Evolutionary conservation across 2,797 vertebrate genomes (phyloP), one percentile per base, ranked within the genome.

Genomic region (Phyllotis vaccarum): DNA sequence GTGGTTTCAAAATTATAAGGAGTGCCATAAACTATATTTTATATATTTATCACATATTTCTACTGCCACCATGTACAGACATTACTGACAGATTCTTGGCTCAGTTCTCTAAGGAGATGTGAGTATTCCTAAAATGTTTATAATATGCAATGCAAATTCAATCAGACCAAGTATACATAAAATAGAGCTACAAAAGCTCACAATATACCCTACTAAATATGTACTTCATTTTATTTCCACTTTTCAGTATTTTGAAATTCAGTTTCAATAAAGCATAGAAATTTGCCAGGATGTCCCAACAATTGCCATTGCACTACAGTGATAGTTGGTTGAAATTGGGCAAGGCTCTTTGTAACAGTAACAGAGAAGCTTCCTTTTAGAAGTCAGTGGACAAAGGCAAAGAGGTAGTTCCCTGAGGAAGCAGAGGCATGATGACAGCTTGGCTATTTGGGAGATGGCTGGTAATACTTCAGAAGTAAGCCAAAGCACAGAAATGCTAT

Each of bases 251-350:
- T 64, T n/a, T 93, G 46, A 68, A 78, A 86, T 68, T 87, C 56
- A n/a, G 74, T 95, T 96, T 97, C 76, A 92, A 49, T 66, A 79
- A 27, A 94, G 70, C 22, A 3, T 86, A 92, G 89, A 87, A 93
- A 95, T 87, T 79, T 94, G 75, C 88, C 60, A 27, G 66, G 22
- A 79, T 96, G 94, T 94, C 74, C 87, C 90, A 94, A 49, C 66
- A 85, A 78, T 88, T 43, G 82, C n/a, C 70, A 76, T 96, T 93
- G 66, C 81, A 72, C 46, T 93, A 66, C 66, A 93, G 90, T 81
- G 31, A 24, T 85, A 86, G 81, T 64, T 90, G 75, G 76, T 74
- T 85, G 31, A 95, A 75, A 66, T 93, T 86, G 34, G n/a, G 60
- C 60, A 89, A 93, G 75, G 24, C 29, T 81, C 21, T 88, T 86